These are phyloP conservation scores for Muscicapa adusta DNA, from an alignment of 2,113 vertebrate genomes.

Conservation along the genomic window DNA sequence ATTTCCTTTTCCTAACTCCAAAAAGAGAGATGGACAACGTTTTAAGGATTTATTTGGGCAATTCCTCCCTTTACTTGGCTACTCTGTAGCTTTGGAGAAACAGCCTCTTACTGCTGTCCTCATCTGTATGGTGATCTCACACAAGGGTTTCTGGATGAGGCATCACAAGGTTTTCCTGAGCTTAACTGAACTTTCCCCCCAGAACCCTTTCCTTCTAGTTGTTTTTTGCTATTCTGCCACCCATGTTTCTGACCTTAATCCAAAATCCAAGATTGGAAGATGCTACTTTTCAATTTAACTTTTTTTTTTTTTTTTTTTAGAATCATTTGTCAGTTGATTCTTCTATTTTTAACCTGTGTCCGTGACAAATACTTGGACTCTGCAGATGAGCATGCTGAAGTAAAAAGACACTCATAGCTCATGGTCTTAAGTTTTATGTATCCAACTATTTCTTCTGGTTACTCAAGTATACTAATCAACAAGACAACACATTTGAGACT, in stretches of 20 bases:
- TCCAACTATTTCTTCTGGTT: background rate
- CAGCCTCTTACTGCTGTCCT: background rate
- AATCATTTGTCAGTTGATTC: fast-evolving
- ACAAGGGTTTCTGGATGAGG: background rate
- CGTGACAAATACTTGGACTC: background rate
- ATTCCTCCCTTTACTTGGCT: background rate
- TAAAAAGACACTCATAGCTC: background rate
- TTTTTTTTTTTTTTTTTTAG: background rate
- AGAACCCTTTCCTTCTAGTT: background rate
- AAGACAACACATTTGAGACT: background rate
- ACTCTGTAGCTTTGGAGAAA: background rate
- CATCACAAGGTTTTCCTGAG: background rate
- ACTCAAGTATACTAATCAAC: background rate
- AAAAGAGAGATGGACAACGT: background rate
- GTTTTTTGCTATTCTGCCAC: background rate
- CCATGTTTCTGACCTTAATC: background rate
- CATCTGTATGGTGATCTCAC: background rate
- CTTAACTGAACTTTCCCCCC: background rate
- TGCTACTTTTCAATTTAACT: background rate
- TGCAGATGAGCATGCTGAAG: background rate
- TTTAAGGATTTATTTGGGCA: background rate
- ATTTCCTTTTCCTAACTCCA: background rate
- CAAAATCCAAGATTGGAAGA: background rate
- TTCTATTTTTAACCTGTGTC: background rate
- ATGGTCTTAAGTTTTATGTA: background rate